Conservation (phyloP, 2,888 invertebrate genomes). For the Zygaena filipendulae region DNA sequence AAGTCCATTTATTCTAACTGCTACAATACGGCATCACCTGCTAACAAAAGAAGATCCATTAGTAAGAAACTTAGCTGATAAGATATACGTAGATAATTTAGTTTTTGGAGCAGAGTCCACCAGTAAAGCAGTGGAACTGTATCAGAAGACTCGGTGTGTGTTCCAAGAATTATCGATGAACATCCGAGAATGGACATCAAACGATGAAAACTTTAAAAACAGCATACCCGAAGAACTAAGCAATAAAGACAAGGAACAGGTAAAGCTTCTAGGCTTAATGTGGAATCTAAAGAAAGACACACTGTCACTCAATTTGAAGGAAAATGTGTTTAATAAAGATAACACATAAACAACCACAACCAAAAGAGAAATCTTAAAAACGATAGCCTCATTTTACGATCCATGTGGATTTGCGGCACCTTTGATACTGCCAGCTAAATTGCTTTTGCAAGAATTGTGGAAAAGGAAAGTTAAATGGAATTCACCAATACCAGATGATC, state of each 20-base stretch:
- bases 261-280: neutral
- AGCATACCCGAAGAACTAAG: neutral
- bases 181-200: slow-evolving; percentile 7
- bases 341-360: neutral
- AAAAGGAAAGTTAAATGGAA: slow-evolving; percentile 10
- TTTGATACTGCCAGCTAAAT: slow-evolving; percentile 5
- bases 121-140: slow-evolving; percentile 1
- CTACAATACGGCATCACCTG: slow-evolving; percentile 14
- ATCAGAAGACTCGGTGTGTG: neutral
- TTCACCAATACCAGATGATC: neutral
- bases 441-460: slow-evolving; percentile 10
- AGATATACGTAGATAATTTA: slow-evolving; percentile 13
- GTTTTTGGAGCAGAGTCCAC: too few species aligned
- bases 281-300: neutral
- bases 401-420: too few species aligned
- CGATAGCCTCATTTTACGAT: slow-evolving; percentile 7
- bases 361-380: slow-evolving; percentile 6
- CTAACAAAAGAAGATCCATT: too few species aligned
- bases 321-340: neutral
- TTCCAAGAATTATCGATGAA: slow-evolving; percentile 9
- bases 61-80: too few species aligned
- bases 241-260: neutral
- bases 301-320: neutral
- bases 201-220: neutral
- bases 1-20: slow-evolving; percentile 16